Evolutionary conservation across 2,113 vertebrate species (phyloP).

Genomic region (Tupaia tana): DNA sequence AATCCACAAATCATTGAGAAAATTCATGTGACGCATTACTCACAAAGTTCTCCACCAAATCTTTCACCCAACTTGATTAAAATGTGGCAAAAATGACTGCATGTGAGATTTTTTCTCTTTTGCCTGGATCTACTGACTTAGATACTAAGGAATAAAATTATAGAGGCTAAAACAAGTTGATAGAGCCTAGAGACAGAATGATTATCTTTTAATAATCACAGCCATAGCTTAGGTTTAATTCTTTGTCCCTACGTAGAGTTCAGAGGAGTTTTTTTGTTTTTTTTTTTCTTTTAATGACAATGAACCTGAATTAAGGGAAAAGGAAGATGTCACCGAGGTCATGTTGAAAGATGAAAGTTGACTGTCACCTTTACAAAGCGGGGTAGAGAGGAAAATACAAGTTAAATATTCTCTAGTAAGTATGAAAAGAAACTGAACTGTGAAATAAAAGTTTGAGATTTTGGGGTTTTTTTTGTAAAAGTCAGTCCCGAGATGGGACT

Average conservation of each 20-base stretch:
- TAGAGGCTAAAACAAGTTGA: neutral
- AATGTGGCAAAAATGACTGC: neutral
- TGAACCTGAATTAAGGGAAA: neutral
- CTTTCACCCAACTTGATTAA: neutral
- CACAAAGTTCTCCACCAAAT: neutral
- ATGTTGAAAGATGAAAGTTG: neutral
- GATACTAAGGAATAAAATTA: neutral
- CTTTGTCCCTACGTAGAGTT: neutral
- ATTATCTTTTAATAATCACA: neutral
- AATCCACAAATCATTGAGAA: constrained; percentile 65
- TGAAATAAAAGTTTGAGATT: neutral
- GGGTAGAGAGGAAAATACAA: neutral
- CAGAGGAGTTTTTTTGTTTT: neutral
- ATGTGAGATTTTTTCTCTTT: neutral
- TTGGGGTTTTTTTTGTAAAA: neutral
- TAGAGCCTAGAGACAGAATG: neutral
- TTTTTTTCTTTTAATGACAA: neutral
- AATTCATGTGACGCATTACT: neutral
- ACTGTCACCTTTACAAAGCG: neutral
- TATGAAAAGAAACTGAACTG: neutral
- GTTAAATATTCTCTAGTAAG: neutral
- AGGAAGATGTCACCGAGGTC: neutral
- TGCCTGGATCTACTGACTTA: neutral
- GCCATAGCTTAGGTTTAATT: neutral
- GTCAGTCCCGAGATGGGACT: neutral